Evolutionary conservation across 2,797 vertebrate species (phyloP).

Genomic region (Cottoperca gobio): DNA sequence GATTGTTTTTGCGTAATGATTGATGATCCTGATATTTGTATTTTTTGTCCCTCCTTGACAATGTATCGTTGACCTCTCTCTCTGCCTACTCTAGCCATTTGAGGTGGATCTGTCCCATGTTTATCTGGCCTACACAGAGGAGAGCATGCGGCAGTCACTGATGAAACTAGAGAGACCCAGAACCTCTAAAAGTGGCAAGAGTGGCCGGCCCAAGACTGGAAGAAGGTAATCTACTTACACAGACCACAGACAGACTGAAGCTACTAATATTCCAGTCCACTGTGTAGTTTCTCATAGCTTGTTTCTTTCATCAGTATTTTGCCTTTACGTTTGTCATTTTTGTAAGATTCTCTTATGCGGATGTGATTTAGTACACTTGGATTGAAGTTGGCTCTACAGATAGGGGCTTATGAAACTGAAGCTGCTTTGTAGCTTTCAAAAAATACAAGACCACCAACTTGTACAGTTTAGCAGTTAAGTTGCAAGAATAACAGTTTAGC

Average conservation of each 20-base stretch:
- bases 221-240: constrained; percentile 86
- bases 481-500: not conserved
- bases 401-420: not conserved
- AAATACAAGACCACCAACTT: not conserved
- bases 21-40: not conserved
- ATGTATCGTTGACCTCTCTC: not conserved
- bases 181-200: constrained; percentile 93
- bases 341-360: not conserved
- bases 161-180: constrained; percentile 96
- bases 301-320: not conserved
- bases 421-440: not conserved
- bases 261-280: not conserved
- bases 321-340: not conserved
- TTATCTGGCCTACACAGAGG: constrained; percentile 97
- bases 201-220: constrained; percentile 92
- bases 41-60: not conserved
- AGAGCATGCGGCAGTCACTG: constrained; percentile 96
- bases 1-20: not conserved
- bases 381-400: not conserved
- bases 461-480: not conserved
- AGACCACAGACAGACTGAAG: not conserved
- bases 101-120: constrained; percentile 98
- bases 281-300: not conserved
- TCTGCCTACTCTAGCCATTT: constrained; percentile 87
- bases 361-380: not conserved